A percentile compares a stretch with the other conserved stretches of the same genome.
phyloP scores from a whole-genome alignment of 2,888 invertebrate genomes.

The Drosophila seclusa region DNA sequence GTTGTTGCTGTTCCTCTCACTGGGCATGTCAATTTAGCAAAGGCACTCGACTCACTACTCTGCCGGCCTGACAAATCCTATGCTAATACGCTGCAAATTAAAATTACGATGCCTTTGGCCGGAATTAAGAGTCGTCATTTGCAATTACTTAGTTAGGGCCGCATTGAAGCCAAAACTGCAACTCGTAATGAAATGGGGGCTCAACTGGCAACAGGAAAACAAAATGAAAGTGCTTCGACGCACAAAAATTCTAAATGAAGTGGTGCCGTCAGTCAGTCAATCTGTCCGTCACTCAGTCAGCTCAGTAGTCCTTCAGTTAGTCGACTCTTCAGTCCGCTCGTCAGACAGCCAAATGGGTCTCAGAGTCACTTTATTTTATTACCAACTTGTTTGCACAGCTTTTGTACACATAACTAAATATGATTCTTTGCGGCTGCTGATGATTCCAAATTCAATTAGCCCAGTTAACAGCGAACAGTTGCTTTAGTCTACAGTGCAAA shows the following conservation, averaged over 20 bases:
- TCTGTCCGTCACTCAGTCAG: neutral
- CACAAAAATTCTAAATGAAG: slow-evolving; percentile 71
- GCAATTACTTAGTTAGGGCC: slow-evolving; percentile 50
- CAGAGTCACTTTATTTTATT: slow-evolving; percentile 74
- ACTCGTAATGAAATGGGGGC: slow-evolving; percentile 66
- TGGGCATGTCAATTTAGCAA: slow-evolving; percentile 55
- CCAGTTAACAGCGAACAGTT: slow-evolving; percentile 49
- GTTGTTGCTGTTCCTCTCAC: slow-evolving; percentile 17
- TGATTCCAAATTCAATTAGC: slow-evolving; percentile 65
- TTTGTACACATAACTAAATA: slow-evolving; percentile 64
- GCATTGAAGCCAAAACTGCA: slow-evolving; percentile 41
- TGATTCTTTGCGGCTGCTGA: slow-evolving; percentile 38
- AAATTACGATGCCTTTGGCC: slow-evolving; percentile 66
- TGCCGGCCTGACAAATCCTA: slow-evolving; percentile 56
- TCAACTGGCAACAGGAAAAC: slow-evolving; percentile 18
- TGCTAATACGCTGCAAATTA: slow-evolving; percentile 70
- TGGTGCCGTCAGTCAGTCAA: slow-evolving; percentile 29
- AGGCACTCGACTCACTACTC: slow-evolving; percentile 10
- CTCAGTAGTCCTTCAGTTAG: slow-evolving; percentile 7
- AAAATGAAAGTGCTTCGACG: slow-evolving; percentile 55
- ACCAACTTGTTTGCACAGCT: slow-evolving; percentile 52
- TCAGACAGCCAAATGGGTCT: slow-evolving; percentile 27
- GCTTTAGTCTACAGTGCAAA: slow-evolving; percentile 29
- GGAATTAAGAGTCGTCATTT: slow-evolving; percentile 43
- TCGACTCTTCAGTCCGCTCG: neutral